Percentiles rank a stretch among this genome's conserved stretches.
phyloP scores from a whole-genome alignment of 2,113 vertebrate genomes.

The Gymnobelideus leadbeateri region DNA sequence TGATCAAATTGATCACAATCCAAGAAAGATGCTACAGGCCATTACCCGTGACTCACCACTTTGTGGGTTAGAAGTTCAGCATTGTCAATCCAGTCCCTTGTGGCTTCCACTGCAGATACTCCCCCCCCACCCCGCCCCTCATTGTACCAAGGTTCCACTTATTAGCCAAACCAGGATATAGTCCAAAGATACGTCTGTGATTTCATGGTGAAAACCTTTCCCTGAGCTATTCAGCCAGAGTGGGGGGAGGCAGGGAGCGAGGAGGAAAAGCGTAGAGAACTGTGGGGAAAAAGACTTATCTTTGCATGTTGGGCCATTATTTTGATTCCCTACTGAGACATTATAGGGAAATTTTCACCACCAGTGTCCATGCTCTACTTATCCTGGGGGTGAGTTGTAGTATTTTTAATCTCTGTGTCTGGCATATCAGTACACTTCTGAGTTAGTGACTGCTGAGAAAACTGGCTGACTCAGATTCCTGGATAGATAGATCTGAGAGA shows the following conservation, averaged over 20 bases:
- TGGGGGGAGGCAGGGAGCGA: neutral
- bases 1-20: neutral
- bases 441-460: neutral
- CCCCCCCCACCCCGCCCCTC: neutral
- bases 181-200: neutral
- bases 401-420: neutral
- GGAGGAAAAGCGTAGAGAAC: neutral
- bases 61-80: neutral
- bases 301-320: neutral
- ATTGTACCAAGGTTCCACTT: neutral
- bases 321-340: neutral
- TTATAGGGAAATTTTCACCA: neutral
- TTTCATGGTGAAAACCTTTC: neutral
- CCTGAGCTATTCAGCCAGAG: neutral
- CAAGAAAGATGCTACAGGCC: neutral
- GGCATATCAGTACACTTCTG: neutral
- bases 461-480: neutral
- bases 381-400: neutral
- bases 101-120: fast-evolving
- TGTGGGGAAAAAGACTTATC: too few species aligned
- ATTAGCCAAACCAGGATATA: neutral
- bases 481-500: neutral
- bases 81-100: neutral
- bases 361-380: neutral
- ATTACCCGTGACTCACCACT: neutral